Conservation (phyloP, 2,888 invertebrate genomes). For the Malthinus flaveolus region DNA sequence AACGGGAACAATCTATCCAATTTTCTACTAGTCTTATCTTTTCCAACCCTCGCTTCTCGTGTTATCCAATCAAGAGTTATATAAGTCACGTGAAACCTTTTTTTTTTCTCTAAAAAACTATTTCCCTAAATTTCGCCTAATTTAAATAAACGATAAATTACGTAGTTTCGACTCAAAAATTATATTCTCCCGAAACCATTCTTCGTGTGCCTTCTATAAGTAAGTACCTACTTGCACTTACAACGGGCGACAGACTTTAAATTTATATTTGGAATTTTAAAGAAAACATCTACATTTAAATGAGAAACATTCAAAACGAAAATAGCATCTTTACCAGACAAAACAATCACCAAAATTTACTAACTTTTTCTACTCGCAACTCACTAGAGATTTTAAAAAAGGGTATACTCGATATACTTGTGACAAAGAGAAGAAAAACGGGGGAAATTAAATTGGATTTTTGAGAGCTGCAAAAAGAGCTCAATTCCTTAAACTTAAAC, state of each 20-base stretch:
- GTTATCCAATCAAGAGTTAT: conserved; percentile 48
- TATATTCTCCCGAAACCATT: conserved; percentile 9
- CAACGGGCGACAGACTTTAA: conserved; percentile 17
- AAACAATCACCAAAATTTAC: conserved; percentile 21
- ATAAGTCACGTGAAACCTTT: conserved; percentile 44
- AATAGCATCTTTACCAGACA: conserved; percentile 24
- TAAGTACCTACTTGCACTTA: conserved; percentile 15
- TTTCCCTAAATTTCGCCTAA: conserved; percentile 33
- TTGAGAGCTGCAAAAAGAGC: no score
- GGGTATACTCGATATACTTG: no score
- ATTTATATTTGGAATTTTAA: conserved; percentile 20
- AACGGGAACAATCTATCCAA: conserved; percentile 52
- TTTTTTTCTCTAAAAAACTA: not conserved
- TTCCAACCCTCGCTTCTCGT: conserved; percentile 49
- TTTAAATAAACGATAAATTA: conserved; percentile 42
- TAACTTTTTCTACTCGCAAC: not conserved
- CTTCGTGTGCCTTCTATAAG: conserved; percentile 19
- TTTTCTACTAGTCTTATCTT: conserved; percentile 54
- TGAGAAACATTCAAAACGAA: conserved; percentile 12
- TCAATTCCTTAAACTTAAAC: no score
- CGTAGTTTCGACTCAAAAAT: not conserved
- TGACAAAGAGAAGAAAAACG: no score
- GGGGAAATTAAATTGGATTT: no score
- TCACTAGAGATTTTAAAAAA: conserved; percentile 1
- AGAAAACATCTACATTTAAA: conserved; percentile 25